Percentiles rank a stretch among this genome's conserved stretches.
Conservation (phyloP, 2,113 vertebrate species). For the Tragelaphus imberbis region DNA sequence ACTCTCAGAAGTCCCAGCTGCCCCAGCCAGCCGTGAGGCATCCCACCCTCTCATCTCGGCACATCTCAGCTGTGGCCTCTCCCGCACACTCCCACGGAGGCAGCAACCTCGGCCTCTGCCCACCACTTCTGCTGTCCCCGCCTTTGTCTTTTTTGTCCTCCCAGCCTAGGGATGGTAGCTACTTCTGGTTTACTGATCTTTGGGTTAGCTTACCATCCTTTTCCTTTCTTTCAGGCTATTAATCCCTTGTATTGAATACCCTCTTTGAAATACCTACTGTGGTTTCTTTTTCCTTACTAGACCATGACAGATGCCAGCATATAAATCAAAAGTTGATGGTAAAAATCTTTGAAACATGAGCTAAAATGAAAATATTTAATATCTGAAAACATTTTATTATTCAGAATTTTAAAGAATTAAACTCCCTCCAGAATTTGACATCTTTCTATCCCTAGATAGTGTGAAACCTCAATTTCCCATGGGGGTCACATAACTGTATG, state of each 20-base stretch:
- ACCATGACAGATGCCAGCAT: neutral
- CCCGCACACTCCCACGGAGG: neutral
- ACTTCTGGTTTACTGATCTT: neutral
- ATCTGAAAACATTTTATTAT: neutral
- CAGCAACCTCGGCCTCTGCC: neutral
- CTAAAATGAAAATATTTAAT: slow-evolving; percentile 9
- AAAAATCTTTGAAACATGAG: neutral
- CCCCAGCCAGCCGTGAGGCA: neutral
- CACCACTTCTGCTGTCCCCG: neutral
- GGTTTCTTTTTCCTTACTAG: neutral
- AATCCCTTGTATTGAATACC: neutral
- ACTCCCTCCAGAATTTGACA: neutral
- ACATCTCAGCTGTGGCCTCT: neutral
- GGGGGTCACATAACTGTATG: neutral
- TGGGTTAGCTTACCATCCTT: neutral
- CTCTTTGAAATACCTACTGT: neutral
- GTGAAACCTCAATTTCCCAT: neutral
- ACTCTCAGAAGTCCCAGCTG: neutral
- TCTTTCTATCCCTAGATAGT: neutral
- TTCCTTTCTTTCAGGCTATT: neutral
- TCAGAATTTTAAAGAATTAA: neutral
- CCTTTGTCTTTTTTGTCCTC: neutral
- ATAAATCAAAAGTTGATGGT: neutral
- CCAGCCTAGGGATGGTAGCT: neutral
- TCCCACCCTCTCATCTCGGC: too few relatives aligned